Base-by-base conservation (phyloP, 92 coral and sea anemone species). In the Chrysogorgia sp. region DNA sequence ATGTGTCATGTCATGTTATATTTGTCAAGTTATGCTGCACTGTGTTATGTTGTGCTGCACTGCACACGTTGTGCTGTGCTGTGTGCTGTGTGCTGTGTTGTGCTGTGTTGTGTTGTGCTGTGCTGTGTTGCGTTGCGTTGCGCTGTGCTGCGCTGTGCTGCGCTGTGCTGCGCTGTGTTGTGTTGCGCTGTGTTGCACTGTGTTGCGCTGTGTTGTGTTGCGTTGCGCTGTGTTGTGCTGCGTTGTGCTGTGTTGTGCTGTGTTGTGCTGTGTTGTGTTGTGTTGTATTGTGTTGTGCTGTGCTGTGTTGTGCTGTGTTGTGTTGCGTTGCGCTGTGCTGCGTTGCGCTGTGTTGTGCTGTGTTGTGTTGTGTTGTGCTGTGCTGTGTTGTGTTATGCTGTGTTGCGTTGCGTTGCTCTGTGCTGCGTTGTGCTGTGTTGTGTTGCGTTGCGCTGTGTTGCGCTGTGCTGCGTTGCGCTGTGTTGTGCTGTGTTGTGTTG, bases 331-430 rank as follows among this genome's bases (percentile, higher is more conserved):
- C 50, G 50, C 50, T 43, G 50, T 43, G 50, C 17, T 43, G 50
- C 9, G 50, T 17, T 43, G 50, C 50, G 50, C 50, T 43, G 50
- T 43, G 50, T 43, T 43, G 50, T 43, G 50, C 50, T 43, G 50
- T 43, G 50, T 43, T 43, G 50, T 43, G 50, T 43, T 43, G 50
- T 43, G 50, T 43, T 43, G 50, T 43, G 50, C 50, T 43, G 50
- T 43, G 50, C 50, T 43, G 50, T 43, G 50, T 17, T 43, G 50
- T 43, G 50, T 17, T 43, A 17, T 43, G 50, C 50, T 43, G 50
- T 17, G 50, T 8, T 9, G 9, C 9, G 50, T 17, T n/a, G n/a
- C n/a, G n/a, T n/a, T n/a, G n/a, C n/a, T n/a, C n/a, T n/a, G n/a
- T n/a, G n/a, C n/a, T n/a, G n/a, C n/a, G 17, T 43, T 43, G 50